phyloP scores from a whole-genome alignment of 2,797 vertebrate genomes.

The Poeciliopsis infans region DNA sequence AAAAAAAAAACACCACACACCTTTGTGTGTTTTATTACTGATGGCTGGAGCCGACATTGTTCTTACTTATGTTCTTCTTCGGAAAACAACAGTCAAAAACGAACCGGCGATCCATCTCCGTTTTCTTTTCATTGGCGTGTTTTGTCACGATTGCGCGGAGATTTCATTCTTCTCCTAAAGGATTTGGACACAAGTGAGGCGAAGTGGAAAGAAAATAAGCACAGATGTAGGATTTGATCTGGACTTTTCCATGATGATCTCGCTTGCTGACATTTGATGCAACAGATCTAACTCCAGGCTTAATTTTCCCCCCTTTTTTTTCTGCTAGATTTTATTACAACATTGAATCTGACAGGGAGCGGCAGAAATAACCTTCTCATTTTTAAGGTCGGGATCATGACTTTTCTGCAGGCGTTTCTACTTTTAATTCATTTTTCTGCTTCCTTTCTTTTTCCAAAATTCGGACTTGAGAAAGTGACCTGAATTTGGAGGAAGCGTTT shows the following conservation, averaged over 20 bases:
- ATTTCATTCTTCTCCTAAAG: constrained; percentile 38
- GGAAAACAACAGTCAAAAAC: constrained; percentile 24
- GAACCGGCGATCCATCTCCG: constrained; percentile 8
- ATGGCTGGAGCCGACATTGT: constrained; percentile 58
- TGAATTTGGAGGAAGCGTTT: background rate
- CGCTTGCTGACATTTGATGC: constrained; percentile 40
- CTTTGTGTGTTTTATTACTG: constrained; percentile 64
- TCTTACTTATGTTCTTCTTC: constrained; percentile 46
- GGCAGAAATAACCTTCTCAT: constrained; percentile 36
- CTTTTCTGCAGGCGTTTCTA: constrained; percentile 16
- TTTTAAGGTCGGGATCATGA: constrained; percentile 39
- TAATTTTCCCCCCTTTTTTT: constrained; percentile 13
- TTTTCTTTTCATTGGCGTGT: constrained; percentile 3
- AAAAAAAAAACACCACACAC: constrained; percentile 43
- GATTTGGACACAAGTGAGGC: constrained; percentile 11
- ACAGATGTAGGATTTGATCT: constrained; percentile 45
- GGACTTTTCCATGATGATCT: constrained; percentile 20
- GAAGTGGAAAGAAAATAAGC: constrained; percentile 24
- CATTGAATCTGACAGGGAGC: constrained; percentile 41
- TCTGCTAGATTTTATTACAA: constrained; percentile 6
- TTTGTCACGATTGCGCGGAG: constrained; percentile 30
- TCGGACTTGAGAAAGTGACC: background rate
- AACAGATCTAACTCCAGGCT: constrained; percentile 23
- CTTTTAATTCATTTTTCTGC: background rate
- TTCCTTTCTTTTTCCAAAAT: constrained; percentile 3